These are phyloP conservation scores for Carettochelys insculpta DNA, from an alignment of 2,113 vertebrate species.

Conservation along the genomic window DNA sequence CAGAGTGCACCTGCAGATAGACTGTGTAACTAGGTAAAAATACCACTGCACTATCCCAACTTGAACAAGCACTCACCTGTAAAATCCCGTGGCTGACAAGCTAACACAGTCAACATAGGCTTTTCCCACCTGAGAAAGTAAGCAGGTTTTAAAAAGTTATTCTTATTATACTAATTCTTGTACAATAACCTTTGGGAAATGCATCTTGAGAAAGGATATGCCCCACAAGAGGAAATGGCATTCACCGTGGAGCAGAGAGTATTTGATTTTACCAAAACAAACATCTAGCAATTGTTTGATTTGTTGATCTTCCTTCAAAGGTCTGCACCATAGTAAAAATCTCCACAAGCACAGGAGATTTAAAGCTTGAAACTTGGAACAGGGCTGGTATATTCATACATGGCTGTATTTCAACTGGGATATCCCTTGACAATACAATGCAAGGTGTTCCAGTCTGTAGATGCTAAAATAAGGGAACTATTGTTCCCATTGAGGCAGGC, in stretches of 20 bases:
- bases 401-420: neutral
- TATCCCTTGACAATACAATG: neutral
- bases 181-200: neutral
- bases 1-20: neutral
- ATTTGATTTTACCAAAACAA: neutral
- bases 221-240: neutral
- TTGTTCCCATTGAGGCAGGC: neutral
- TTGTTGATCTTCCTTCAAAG: neutral
- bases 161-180: neutral
- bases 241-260: neutral
- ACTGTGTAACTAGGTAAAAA: accelerated
- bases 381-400: neutral
- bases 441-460: neutral
- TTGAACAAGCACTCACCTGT: constrained; percentile 82
- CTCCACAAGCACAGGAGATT: accelerated
- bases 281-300: neutral
- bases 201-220: neutral
- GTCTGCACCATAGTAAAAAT: neutral
- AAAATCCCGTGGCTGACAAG: constrained; percentile 92
- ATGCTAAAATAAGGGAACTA: neutral
- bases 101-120: constrained; percentile 88
- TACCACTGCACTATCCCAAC: neutral
- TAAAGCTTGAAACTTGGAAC: neutral
- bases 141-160: constrained; percentile 29
- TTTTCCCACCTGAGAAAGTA: constrained; percentile 79